Base-by-base conservation (phyloP, 2,888 invertebrate genomes). In the Mesorhabditis spiculigera region DNA sequence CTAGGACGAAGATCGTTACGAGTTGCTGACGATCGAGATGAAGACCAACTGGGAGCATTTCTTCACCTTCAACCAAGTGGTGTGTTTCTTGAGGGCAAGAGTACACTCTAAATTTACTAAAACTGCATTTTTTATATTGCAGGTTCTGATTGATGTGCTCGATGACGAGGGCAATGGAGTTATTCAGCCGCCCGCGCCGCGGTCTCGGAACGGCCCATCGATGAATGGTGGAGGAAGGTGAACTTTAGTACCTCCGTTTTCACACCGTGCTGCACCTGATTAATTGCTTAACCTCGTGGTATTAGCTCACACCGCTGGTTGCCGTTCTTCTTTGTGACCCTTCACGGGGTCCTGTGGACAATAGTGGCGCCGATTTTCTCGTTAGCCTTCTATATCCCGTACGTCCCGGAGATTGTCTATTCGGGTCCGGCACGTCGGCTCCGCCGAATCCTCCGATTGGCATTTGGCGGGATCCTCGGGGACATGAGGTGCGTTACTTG, bases 111-210 rank as follows among this genome's bases (percentile, higher is more conserved):
- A 13, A 50, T 13, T 50, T 50, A 50, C 28, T 28, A 28, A 28
- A 28, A 28, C 3, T 28, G 28, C 43, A 28, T 28, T n/a, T 43
- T 63, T 43, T 43, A n/a, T 63, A 10, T 62, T 65, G 45, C 43
- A 77, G 77, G 75, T 79, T 4, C 4, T 72, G 4, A 71, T 79
- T 0, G 79, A 79, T 45, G 68, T 76, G 5, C 44, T 69, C n/a
- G 78, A 78, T 71, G 73, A 73, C 13, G 58, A 73, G 10, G 76
- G 76, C 13, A 63, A 63, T 5, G 66, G 74, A 74, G 63, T 79
- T 68, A 65, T 76, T 74, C 45, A 68, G 65, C 71, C 66, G n/a
- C n/a, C 58, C 58, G 10, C n/a, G 10, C 8, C 8, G 8, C 58
- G 58, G 10, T 50, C 58, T 50, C 28, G 28, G 28, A 50, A 50